phyloP scores from a whole-genome alignment of 2,888 invertebrate species.

The Mesoligia furuncula region DNA sequence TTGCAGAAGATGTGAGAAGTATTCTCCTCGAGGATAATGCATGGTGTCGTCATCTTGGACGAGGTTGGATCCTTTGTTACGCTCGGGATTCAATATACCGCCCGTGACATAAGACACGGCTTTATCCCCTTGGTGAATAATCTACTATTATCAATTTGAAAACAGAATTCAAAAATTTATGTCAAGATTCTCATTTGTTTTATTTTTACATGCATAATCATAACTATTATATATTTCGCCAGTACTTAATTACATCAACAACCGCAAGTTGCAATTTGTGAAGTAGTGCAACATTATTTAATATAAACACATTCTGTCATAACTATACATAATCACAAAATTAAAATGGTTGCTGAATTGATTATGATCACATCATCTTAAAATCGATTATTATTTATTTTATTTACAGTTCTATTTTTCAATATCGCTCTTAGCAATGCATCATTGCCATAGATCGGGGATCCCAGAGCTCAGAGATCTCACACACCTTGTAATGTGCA shows the following conservation, averaged over 20 bases:
- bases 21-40: too few species aligned
- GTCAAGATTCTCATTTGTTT: background rate
- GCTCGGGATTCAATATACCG: too few species aligned
- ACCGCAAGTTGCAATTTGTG: background rate
- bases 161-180: background rate
- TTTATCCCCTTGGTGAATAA: too few species aligned
- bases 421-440: background rate
- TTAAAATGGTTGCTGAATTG: background rate
- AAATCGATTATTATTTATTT: background rate
- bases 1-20: too few species aligned
- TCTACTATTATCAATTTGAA: too few species aligned
- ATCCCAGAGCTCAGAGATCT: too few species aligned
- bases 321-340: constrained; percentile 27
- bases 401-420: background rate
- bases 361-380: background rate
- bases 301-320: constrained; percentile 21
- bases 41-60: too few species aligned
- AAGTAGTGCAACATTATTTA: constrained; percentile 19
- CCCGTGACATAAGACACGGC: too few species aligned
- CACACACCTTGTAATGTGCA: too few species aligned
- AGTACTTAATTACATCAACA: constrained; percentile 6
- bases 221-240: background rate
- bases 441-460: too few species aligned
- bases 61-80: too few species aligned
- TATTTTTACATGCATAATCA: background rate